phyloP scores from a whole-genome alignment of 2,113 vertebrate species.

The Ictalurus punctatus region DNA sequence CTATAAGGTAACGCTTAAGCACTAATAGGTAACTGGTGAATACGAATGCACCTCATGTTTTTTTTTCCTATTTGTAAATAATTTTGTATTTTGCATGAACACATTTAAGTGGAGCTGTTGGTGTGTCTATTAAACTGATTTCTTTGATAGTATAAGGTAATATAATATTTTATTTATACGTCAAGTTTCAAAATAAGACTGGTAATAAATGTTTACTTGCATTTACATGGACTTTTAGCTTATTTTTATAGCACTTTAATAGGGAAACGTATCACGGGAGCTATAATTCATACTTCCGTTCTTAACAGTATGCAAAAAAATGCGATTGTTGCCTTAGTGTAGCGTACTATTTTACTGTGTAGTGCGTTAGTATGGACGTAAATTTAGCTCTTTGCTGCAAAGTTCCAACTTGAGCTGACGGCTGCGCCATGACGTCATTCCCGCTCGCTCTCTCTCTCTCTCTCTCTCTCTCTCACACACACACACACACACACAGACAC shows the following conservation, averaged over 20 bases:
- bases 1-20: too few species aligned
- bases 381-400: constrained; percentile 25
- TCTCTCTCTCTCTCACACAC: background rate
- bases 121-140: background rate
- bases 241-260: background rate
- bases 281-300: background rate
- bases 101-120: background rate
- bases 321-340: background rate
- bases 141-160: background rate
- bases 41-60: background rate
- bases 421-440: constrained; percentile 70
- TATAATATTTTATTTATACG: too few species aligned
- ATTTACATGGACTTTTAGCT: too few species aligned
- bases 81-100: background rate
- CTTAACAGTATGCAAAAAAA: background rate
- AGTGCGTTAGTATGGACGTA: background rate
- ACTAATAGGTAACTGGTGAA: too few species aligned
- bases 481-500: background rate
- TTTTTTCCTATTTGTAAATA: background rate
- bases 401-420: constrained; percentile 54
- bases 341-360: background rate
- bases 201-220: background rate
- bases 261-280: background rate
- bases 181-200: background rate
- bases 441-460: constrained; percentile 5